Conservation (phyloP, 2,888 invertebrate species). For the Charanyca ferruginea region DNA sequence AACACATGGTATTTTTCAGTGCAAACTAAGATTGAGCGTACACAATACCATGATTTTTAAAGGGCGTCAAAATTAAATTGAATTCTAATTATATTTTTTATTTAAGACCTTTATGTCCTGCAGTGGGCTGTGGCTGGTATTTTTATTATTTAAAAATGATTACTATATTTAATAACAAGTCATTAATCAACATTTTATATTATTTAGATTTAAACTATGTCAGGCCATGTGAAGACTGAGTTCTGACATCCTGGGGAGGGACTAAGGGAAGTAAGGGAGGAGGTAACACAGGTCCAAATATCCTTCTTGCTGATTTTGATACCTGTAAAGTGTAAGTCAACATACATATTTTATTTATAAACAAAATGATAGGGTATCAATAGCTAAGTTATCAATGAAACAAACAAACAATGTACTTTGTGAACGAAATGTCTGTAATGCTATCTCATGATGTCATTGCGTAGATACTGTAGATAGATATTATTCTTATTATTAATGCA, state of each 20-base stretch:
- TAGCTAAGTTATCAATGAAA: slow-evolving; percentile 9
- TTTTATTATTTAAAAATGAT: neutral
- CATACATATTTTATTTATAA: slow-evolving; percentile 3
- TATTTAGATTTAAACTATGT: neutral
- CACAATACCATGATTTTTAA: slow-evolving; percentile 17
- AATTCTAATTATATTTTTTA: no score
- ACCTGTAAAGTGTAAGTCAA: no score
- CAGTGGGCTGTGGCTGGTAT: no score
- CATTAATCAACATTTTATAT: no score
- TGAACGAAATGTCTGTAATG: slow-evolving; percentile 5
- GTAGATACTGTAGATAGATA: neutral
- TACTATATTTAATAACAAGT: no score
- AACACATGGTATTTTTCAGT: slow-evolving; percentile 70
- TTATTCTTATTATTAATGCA: neutral
- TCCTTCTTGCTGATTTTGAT: neutral
- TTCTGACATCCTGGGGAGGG: neutral
- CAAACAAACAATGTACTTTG: slow-evolving; percentile 5
- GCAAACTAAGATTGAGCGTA: slow-evolving; percentile 57
- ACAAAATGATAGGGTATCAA: slow-evolving; percentile 3
- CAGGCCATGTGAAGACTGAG: neutral
- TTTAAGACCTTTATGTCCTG: no score
- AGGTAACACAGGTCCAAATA: neutral
- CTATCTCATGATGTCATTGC: slow-evolving; percentile 7
- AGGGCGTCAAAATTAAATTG: neutral
- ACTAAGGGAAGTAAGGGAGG: neutral